phyloP scores from a whole-genome alignment of 2,113 vertebrate genomes.

The Lasiurus borealis region DNA sequence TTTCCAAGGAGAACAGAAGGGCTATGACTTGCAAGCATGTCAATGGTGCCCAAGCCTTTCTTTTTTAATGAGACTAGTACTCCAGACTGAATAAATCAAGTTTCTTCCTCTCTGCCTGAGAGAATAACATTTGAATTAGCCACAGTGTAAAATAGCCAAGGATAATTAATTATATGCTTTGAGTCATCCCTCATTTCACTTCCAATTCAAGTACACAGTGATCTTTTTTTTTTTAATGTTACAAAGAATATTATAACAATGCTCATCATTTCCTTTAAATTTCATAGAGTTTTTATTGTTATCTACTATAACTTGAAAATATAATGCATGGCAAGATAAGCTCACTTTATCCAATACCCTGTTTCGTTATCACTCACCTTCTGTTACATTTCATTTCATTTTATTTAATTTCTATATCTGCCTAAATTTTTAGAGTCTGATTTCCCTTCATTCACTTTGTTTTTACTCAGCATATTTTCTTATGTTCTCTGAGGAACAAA shows the following conservation, averaged over 20 bases:
- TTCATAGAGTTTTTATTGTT: slow-evolving; percentile 70
- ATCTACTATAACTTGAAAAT: slow-evolving; percentile 72
- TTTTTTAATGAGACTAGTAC: slow-evolving; percentile 72
- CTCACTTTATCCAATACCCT: slow-evolving; percentile 73
- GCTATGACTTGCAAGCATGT: slow-evolving; percentile 40
- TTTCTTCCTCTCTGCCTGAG: slow-evolving; percentile 68
- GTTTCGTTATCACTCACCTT: slow-evolving; percentile 74
- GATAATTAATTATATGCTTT: slow-evolving; percentile 85
- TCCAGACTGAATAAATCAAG: slow-evolving; percentile 68
- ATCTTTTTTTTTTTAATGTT: slow-evolving; percentile 67
- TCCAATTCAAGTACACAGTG: slow-evolving; percentile 68
- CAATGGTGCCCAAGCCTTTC: slow-evolving; percentile 57
- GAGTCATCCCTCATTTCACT: slow-evolving; percentile 67
- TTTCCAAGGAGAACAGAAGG: slow-evolving; percentile 20
- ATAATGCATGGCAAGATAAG: slow-evolving; percentile 66
- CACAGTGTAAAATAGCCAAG: slow-evolving; percentile 76
- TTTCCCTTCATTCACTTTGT: background rate
- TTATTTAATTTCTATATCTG: slow-evolving; percentile 35
- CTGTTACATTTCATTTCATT: slow-evolving; percentile 73
- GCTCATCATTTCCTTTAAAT: slow-evolving; percentile 74
- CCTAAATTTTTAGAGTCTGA: slow-evolving; percentile 23
- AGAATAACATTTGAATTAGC: slow-evolving; percentile 82
- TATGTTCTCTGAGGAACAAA: slow-evolving; percentile 8
- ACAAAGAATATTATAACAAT: slow-evolving; percentile 75
- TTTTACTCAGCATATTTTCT: slow-evolving; percentile 2